Percentiles rank a stretch among this genome's conserved stretches.
Evolutionary conservation across 2,797 vertebrate species (phyloP).

Genomic region (Acridotheres tristis): DNA sequence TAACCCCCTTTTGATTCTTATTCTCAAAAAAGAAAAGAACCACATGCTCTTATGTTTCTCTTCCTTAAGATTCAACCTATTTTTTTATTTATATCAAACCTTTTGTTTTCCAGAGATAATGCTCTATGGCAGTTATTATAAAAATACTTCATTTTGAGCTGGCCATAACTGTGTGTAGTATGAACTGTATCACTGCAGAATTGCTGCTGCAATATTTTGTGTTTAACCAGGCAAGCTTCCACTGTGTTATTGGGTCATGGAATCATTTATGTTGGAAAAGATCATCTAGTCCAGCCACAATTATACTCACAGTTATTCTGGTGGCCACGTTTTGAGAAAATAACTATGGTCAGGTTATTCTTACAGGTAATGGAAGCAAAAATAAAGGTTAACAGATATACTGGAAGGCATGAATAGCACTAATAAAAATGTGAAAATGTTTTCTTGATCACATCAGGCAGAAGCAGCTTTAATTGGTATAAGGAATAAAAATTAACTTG

Average conservation of each 20-base stretch:
- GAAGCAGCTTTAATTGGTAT: not conserved
- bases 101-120: not conserved
- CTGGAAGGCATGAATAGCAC: not conserved
- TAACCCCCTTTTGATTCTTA: not conserved
- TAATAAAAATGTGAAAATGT: not conserved
- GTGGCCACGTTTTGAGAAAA: not conserved
- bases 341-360: not conserved
- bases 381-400: not conserved
- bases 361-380: not conserved
- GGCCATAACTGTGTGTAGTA: not conserved
- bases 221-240: not conserved
- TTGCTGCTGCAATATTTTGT: not conserved
- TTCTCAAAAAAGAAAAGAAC: not conserved
- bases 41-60: not conserved
- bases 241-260: not conserved
- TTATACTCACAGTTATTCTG: not conserved
- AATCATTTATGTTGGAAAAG: not conserved
- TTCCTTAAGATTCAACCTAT: not conserved
- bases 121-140: not conserved
- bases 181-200: not conserved
- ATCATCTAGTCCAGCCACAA: not conserved
- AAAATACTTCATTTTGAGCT: not conserved
- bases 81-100: not conserved
- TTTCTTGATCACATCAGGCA: not conserved
- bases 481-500: not conserved